Conservation (phyloP, 2,113 vertebrate genomes). For the Danionella cerebrum region DNA sequence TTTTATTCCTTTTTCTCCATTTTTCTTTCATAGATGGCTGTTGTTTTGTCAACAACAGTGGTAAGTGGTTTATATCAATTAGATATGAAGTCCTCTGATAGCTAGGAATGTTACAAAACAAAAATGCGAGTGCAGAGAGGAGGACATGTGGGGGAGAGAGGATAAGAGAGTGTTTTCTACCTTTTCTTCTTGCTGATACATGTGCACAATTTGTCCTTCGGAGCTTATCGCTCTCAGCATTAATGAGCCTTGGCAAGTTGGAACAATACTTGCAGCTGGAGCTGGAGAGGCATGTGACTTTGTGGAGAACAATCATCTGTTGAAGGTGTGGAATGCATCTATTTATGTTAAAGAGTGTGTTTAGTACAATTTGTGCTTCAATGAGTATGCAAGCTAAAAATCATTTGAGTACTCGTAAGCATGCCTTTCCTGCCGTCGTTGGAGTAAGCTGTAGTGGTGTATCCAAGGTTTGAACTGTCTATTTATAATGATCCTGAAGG, state of each 20-base stretch:
- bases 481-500: conserved; percentile 79
- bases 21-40: conserved; percentile 25
- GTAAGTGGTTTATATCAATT: conserved; percentile 60
- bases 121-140: conserved; percentile 46
- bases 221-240: conserved; percentile 67
- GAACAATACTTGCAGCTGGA: conserved; percentile 69
- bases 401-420: conserved; percentile 2
- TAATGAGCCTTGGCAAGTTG: conserved; percentile 71
- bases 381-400: neutral
- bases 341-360: conserved; percentile 45
- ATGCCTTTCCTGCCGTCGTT: conserved; percentile 8
- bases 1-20: neutral
- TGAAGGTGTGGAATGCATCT: conserved; percentile 53
- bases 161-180: conserved; percentile 42
- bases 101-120: conserved; percentile 60
- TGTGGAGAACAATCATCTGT: conserved; percentile 53
- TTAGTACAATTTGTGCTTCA: conserved; percentile 23
- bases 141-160: conserved; percentile 23
- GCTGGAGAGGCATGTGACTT: conserved; percentile 52
- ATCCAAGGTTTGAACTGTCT: conserved; percentile 69
- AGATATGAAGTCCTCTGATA: conserved; percentile 57
- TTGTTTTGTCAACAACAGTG: conserved; percentile 52
- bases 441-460: conserved; percentile 56
- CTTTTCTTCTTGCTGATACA: conserved; percentile 53
- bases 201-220: conserved; percentile 70